Evolutionary conservation across 2,113 vertebrate species (phyloP).

Genomic region (Polypterus senegalus): DNA sequence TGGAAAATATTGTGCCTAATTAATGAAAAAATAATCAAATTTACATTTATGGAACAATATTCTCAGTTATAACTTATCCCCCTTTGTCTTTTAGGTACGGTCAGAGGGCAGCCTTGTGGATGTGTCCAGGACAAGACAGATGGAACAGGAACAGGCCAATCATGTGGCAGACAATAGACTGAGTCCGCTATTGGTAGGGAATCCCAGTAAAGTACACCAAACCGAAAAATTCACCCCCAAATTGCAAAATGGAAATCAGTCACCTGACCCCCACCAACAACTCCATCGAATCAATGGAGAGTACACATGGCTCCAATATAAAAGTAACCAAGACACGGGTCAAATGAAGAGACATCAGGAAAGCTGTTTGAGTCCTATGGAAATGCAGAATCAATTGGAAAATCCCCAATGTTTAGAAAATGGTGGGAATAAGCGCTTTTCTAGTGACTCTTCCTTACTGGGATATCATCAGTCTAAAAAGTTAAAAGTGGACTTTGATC

Average conservation of each 20-base stretch:
- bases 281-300: constrained; percentile 62
- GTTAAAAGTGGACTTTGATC: constrained; percentile 52
- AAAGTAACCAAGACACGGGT: constrained; percentile 40
- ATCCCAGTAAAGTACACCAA: constrained; percentile 54
- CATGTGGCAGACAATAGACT: constrained; percentile 85
- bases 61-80: neutral
- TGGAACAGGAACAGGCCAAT: constrained; percentile 88
- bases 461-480: constrained; percentile 64
- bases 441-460: constrained; percentile 54
- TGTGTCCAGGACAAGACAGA: constrained; percentile 92
- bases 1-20: too few relatives aligned
- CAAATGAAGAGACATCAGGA: constrained; percentile 55
- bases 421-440: constrained; percentile 69
- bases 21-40: neutral
- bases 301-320: constrained; percentile 51
- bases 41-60: neutral
- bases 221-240: constrained; percentile 48
- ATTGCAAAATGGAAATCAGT: constrained; percentile 70
- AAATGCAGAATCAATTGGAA: constrained; percentile 47
- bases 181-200: constrained; percentile 58
- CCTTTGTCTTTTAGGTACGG: constrained; percentile 50
- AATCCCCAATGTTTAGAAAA: constrained; percentile 62
- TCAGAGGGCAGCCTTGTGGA: constrained; percentile 81
- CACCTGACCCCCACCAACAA: constrained; percentile 41
- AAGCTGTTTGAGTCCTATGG: constrained; percentile 44